Conservation (phyloP, 2,888 invertebrate species). For the Cyrtodaria siliqua region DNA sequence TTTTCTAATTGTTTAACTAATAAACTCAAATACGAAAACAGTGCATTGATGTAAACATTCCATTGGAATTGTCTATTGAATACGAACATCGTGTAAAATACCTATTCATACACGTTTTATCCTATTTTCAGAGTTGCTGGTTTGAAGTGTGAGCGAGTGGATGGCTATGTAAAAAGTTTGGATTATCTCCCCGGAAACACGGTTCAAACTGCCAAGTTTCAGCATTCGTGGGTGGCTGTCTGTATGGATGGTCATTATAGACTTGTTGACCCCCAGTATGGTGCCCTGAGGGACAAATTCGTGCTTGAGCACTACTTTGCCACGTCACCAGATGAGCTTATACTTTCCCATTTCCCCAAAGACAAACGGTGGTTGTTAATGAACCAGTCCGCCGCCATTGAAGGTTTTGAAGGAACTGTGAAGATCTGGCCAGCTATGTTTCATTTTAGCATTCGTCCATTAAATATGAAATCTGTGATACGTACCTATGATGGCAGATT, state of each 20-base stretch:
- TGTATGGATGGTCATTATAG: slow-evolving; percentile 72
- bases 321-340: slow-evolving; percentile 76
- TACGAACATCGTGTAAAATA: too few species aligned
- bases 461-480: slow-evolving; percentile 77
- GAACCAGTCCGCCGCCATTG: slow-evolving; percentile 70
- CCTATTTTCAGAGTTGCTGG: slow-evolving; percentile 69
- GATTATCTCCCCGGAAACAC: slow-evolving; percentile 77
- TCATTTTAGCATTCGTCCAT: slow-evolving; percentile 78
- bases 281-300: slow-evolving; percentile 73
- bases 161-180: slow-evolving; percentile 74
- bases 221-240: slow-evolving; percentile 78
- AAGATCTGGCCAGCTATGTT: slow-evolving; percentile 81
- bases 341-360: slow-evolving; percentile 77
- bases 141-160: slow-evolving; percentile 74
- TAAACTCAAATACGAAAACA: too few species aligned
- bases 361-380: slow-evolving; percentile 76
- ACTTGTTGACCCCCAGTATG: slow-evolving; percentile 74
- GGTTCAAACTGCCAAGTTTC: slow-evolving; percentile 64
- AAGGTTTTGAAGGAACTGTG: slow-evolving; percentile 72
- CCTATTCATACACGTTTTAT: too few species aligned
- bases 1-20: too few species aligned
- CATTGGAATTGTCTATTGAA: too few species aligned
- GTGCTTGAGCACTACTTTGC: slow-evolving; percentile 77
- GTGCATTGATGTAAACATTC: too few species aligned
- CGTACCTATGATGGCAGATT: slow-evolving; percentile 77